Percentiles rank a stretch among this genome's conserved stretches.
Evolutionary conservation across 2,888 invertebrate species (phyloP).

Genomic region (Serripes groenlandicus): DNA sequence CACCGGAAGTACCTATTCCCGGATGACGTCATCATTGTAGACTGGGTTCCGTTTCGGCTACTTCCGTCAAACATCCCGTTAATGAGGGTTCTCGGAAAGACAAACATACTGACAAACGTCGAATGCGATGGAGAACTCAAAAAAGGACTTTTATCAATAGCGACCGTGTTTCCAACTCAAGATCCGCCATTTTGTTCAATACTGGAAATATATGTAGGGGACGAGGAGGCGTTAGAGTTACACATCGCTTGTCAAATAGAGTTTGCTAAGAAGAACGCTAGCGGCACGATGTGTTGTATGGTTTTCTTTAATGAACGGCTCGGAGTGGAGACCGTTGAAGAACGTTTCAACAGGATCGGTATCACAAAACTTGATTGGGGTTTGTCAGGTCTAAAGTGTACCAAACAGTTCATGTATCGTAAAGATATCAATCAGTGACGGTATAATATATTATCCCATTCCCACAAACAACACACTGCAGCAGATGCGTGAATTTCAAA

Average conservation of each 20-base stretch:
- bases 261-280: background rate
- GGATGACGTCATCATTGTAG: slow-evolving; percentile 10
- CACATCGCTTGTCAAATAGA: background rate
- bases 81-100: background rate
- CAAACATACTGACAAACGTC: slow-evolving; percentile 2
- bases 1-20: slow-evolving; percentile 20
- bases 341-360: background rate
- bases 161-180: background rate
- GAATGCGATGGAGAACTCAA: background rate
- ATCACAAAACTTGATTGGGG: no score
- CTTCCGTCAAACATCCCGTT: slow-evolving; percentile 16
- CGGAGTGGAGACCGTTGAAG: background rate
- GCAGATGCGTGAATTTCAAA: no score
- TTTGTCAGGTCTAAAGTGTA: no score
- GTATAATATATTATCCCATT: no score
- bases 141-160: background rate
- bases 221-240: background rate
- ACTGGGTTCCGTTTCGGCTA: slow-evolving; percentile 36
- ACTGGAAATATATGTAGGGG: background rate
- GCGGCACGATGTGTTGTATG: background rate
- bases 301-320: background rate
- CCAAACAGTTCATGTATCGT: no score
- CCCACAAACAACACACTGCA: no score
- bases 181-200: background rate
- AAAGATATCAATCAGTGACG: no score